A percentile compares a stretch with the other conserved stretches of the same genome.
phyloP scores from a whole-genome alignment of 2,113 vertebrate species.

The Pristiophorus japonicus region DNA sequence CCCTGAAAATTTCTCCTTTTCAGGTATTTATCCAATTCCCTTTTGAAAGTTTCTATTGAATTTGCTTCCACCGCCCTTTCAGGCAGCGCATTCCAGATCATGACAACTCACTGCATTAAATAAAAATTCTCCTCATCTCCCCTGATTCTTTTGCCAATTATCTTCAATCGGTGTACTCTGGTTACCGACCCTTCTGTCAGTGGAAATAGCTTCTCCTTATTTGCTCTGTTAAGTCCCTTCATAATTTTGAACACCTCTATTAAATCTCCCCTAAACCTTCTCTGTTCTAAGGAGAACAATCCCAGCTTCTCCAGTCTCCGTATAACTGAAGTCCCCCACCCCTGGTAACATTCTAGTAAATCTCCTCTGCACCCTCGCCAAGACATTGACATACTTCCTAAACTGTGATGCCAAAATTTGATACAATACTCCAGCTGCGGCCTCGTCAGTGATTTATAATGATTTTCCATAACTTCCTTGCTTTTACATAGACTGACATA shows the following conservation, averaged over 20 bases:
- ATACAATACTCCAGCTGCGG: neutral
- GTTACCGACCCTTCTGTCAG: neutral
- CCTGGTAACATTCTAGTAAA: neutral
- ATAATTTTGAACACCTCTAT: neutral
- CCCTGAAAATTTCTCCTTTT: neutral
- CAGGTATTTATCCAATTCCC: neutral
- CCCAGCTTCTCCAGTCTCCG: neutral
- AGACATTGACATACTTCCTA: neutral
- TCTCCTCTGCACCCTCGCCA: neutral
- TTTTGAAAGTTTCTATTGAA: neutral
- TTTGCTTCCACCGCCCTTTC: neutral
- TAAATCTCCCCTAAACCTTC: neutral
- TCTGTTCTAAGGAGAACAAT: neutral
- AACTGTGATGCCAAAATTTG: neutral
- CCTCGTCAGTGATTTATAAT: neutral
- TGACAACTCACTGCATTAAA: neutral
- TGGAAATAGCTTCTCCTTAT: neutral
- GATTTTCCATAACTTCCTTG: neutral
- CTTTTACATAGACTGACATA: neutral
- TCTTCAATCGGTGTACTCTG: neutral
- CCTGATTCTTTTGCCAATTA: neutral
- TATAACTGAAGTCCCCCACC: neutral
- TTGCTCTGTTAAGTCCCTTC: neutral
- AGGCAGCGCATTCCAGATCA: neutral
- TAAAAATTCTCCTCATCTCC: neutral